Evolutionary conservation across 1,140 invertebrate species (phyloP).

Genomic region (Heliconius eleuchia): DNA sequence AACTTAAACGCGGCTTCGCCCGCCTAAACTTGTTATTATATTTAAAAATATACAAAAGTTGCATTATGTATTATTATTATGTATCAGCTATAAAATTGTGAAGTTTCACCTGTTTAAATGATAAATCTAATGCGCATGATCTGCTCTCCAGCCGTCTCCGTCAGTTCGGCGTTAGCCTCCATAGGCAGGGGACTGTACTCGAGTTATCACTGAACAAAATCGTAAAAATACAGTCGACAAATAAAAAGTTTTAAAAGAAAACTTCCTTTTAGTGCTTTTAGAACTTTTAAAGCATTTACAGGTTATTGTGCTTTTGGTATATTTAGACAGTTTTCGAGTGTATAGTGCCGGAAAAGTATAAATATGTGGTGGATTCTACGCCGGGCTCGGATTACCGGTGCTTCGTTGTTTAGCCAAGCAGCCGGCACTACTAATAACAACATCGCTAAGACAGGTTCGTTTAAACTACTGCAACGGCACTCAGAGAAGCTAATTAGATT

Average conservation of each 20-base stretch:
- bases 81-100: too few species aligned
- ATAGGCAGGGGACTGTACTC: conserved; percentile 5
- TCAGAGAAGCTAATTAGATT: background rate
- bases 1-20: too few species aligned
- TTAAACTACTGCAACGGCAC: background rate
- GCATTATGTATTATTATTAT: too few species aligned
- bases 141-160: background rate
- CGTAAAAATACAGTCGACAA: background rate
- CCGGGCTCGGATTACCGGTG: conserved; percentile 68
- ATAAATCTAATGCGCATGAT: conserved; percentile 30
- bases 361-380: conserved; percentile 77
- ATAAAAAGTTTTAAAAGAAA: background rate
- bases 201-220: background rate
- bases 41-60: too few species aligned
- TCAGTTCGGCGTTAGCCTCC: conserved; percentile 28
- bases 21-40: too few species aligned
- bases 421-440: conserved; percentile 67
- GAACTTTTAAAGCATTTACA: background rate
- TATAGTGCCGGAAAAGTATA: background rate
- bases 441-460: conserved; percentile 63
- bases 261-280: background rate
- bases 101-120: background rate
- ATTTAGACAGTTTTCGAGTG: background rate
- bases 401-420: conserved; percentile 68
- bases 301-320: background rate